These are phyloP conservation scores for Mya arenaria DNA, from an alignment of 1,140 invertebrate genomes.

Conservation along the genomic window DNA sequence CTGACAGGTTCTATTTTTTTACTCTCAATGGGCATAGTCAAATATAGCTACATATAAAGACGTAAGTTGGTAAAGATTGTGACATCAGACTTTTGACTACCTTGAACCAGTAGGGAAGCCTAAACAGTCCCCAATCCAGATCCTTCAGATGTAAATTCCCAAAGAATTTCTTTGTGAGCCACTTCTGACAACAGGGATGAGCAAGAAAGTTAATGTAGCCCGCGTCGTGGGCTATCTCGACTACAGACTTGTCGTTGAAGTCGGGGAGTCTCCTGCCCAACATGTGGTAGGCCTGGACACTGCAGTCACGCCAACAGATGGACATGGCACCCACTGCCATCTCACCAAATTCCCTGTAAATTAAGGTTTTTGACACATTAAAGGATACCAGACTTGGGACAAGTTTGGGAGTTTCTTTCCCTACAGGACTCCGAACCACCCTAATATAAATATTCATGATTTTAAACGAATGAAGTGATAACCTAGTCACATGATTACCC, in stretches of 20 bases:
- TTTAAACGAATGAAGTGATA: no score
- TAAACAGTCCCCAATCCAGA: slow-evolving; percentile 73
- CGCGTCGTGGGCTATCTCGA: slow-evolving; percentile 77
- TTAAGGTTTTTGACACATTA: no score
- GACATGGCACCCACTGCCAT: slow-evolving; percentile 81
- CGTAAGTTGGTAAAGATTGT: no score
- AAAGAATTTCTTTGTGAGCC: slow-evolving; percentile 79
- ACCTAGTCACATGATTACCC: no score
- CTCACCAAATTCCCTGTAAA: slow-evolving; percentile 79
- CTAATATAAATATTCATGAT: no score
- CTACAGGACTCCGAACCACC: no score
- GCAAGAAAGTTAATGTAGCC: slow-evolving; percentile 80
- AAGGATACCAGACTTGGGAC: no score
- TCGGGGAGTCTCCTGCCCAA: slow-evolving; percentile 78
- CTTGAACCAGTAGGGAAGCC: slow-evolving; percentile 80
- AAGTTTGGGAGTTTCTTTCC: no score
- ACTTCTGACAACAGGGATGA: slow-evolving; percentile 82
- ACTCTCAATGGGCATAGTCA: no score
- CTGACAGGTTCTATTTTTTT: no score
- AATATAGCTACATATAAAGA: no score
- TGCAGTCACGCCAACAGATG: slow-evolving; percentile 76
- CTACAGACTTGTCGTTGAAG: slow-evolving; percentile 77
- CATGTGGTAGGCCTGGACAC: slow-evolving; percentile 77
- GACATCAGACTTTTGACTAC: no score
- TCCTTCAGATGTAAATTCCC: slow-evolving; percentile 80